Base-by-base conservation (phyloP, 53 echinoderm and acorn worm genomes). In the Pentamera pediparva region DNA sequence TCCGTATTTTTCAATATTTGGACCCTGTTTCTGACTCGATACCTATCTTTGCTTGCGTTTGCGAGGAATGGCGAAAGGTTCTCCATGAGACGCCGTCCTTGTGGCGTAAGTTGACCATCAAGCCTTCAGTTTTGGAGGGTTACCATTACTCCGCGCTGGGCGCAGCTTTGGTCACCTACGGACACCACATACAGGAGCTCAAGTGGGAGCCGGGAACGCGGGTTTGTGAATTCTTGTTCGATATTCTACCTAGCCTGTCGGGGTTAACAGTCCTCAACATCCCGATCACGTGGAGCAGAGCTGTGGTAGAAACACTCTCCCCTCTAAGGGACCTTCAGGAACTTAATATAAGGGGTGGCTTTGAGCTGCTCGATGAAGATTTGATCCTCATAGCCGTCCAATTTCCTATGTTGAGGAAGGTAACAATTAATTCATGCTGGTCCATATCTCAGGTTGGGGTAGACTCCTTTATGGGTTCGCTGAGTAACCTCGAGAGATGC, bases 391-490 rank as follows among this genome's bases (percentile, higher is more conserved):
- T 81, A 24, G 94, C 89, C 6, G 65, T 57, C 34, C 84, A 87
- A 65, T 93, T 83, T 62, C 89, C 84, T 6, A 67, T 60, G 19
- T 56, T 93, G 40, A 65, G 59, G 31, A 72, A 78, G 5, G 87
- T 93, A 11, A 82, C 89, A 8, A 37, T 93, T n/a, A 84, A 86
- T 56, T 81, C 89, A 1, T 93, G 94, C 55, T 93, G 94, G 94
- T 48, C 78, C 20, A 73, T 93, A n/a, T 84, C 94, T 35, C 69
- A 74, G 64, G 73, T 62, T n/a, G 89, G 89, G 4, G 76, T 93
- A 9, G 77, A 84, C 27, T 45, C 50, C 26, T 93, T 93, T 62
- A 78, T 90, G 15, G 75, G 56, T 21, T 60, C 80, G 10, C 56
- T 89, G 22, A 56, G 67, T 21, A 40, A 61, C 55, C 72, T 87